A percentile compares a stretch with the other conserved stretches of the same genome.
phyloP scores from a whole-genome alignment of 2,113 vertebrate genomes.

The Myanophis thanlyinensis region DNA sequence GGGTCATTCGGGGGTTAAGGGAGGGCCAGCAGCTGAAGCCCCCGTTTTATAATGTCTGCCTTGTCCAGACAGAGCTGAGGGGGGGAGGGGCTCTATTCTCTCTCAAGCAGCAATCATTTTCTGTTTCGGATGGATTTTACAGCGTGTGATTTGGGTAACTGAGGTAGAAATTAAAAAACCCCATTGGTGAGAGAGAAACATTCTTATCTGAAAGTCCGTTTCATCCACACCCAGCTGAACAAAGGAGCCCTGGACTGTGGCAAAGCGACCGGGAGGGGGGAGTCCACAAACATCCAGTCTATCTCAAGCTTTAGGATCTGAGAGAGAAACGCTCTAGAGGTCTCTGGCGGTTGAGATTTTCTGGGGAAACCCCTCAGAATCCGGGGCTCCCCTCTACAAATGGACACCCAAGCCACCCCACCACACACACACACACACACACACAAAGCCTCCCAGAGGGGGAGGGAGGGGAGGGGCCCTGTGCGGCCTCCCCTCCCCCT shows the following conservation, averaged over 20 bases:
- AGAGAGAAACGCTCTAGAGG: neutral
- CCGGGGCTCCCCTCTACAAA: neutral
- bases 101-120: neutral
- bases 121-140: neutral
- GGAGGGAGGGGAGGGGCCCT: neutral
- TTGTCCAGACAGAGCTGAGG: neutral
- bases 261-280: no score
- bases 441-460: neutral
- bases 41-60: rapidly evolving
- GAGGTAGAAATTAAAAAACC: neutral
- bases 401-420: rapidly evolving
- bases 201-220: neutral
- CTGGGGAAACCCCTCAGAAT: neutral
- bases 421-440: no score
- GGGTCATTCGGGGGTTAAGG: rapidly evolving
- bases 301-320: neutral
- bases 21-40: no score
- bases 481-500: rapidly evolving
- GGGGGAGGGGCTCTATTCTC: neutral
- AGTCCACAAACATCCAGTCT: no score
- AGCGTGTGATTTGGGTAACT: no score
- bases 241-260: no score
- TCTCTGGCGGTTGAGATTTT: no score
- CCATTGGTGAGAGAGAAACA: no score
- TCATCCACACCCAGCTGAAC: no score